Evolutionary conservation across 2,113 vertebrate species (phyloP), one percentile per base, ranked within the genome.

Genomic region (Microcebus tavaratra): DNA sequence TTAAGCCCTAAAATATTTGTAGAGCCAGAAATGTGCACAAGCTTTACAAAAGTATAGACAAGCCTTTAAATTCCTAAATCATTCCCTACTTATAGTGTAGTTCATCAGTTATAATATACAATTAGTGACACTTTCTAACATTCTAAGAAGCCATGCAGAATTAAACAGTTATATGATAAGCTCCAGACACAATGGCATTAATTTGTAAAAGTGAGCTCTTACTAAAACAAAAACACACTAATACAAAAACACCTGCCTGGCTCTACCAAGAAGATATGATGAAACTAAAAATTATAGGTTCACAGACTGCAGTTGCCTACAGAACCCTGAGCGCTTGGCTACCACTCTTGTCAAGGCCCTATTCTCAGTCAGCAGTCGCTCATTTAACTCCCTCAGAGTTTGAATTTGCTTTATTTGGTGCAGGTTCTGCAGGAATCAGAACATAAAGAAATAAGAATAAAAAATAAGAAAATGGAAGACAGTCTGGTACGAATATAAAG

Each of bases 371-470:
- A 99, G 98, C 99, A 99, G 99, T 93, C 99, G 99, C 98, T 99
- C 99, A 99, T 99, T 99, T 99, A 99, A 99, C 98, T 99, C 99
- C 98, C 99, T 99, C 99, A 99, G 99, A 98, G 99, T 98, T 34
- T 99, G 99, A 99, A 99, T 99, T 99, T 99, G 99, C 99, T 99
- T 99, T 99, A 99, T 99, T 99, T 99, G 99, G 97, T 99, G 99
- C 98, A 99, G 99, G 98, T 99, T 99, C 99, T 99, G 99, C 98
- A 99, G 98, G 98, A 99, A 99, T 99, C 97, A 98, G 97, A 98
- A 98, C 97, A 98, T 97, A 99, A 98, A 98, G 98, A 98, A 98
- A 98, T 2, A 98, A 89, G 92, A 98, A 96, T 97, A 97, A 98
- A 98, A 96, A 96, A 97, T 0, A 20, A 98, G 97, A 93, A 97